These are phyloP conservation scores for Physella acuta DNA, from an alignment of 1,140 invertebrate species.

Conservation along the genomic window DNA sequence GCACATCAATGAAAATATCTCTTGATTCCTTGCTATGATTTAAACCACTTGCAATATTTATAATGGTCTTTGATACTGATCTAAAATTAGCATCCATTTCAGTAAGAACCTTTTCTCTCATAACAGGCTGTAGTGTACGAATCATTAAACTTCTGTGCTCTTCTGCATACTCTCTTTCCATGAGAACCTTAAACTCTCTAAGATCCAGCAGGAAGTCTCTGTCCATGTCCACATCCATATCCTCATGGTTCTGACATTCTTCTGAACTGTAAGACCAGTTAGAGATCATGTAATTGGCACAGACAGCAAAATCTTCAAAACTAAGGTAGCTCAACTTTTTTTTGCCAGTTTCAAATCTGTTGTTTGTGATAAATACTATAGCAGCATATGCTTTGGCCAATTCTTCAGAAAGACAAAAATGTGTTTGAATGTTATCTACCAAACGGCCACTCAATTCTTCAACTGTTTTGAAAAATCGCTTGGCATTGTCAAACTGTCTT, in stretches of 20 bases:
- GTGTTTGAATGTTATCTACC: conserved; percentile 79
- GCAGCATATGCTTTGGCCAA: conserved; percentile 89
- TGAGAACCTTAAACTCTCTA: conserved; percentile 77
- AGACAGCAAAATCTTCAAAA: conserved; percentile 84
- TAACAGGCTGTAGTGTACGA: conserved; percentile 25
- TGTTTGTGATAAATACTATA: conserved; percentile 87
- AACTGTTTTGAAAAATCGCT: conserved; percentile 88
- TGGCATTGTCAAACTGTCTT: conserved; percentile 85
- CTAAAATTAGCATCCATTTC: conserved; percentile 59
- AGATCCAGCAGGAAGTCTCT: conserved; percentile 87
- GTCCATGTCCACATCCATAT: conserved; percentile 80
- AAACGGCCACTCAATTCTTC: conserved; percentile 88
- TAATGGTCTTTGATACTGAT: conserved; percentile 76
- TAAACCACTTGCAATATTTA: conserved; percentile 80
- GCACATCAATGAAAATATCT: conserved; percentile 65
- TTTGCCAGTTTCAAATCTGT: conserved; percentile 91
- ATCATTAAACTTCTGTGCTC: conserved; percentile 44
- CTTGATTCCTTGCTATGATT: conserved; percentile 82
- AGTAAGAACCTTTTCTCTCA: conserved; percentile 31
- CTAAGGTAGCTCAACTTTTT: conserved; percentile 84
- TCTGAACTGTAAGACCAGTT: conserved; percentile 73
- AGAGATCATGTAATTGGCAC: conserved; percentile 84
- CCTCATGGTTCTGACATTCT: conserved; percentile 66
- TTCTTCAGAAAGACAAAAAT: conserved; percentile 80
- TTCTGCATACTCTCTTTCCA: conserved; percentile 77